These are phyloP conservation scores for Drosophila yakuba DNA, from an alignment of 1,140 invertebrate species.

Conservation along the genomic window DNA sequence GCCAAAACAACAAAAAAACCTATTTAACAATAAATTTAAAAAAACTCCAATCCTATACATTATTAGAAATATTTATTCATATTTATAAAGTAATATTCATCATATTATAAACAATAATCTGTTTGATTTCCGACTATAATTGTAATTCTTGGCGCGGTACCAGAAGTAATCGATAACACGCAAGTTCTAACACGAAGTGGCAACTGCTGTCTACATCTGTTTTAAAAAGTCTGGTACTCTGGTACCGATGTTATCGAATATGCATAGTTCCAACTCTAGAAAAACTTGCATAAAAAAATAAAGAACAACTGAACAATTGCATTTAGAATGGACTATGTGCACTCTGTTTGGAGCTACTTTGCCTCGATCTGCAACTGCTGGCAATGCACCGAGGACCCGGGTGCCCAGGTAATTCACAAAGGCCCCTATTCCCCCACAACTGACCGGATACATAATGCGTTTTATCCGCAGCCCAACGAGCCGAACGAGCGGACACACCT, in stretches of 20 bases:
- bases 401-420: slow-evolving; percentile 84
- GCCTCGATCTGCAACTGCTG: slow-evolving; percentile 75
- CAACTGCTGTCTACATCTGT: background rate
- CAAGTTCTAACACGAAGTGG: background rate
- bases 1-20: no score
- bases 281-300: slow-evolving; percentile 22
- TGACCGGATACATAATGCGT: background rate
- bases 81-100: no score
- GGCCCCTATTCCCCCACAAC: no score
- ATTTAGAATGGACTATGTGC: slow-evolving; percentile 73
- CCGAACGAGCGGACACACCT: slow-evolving; percentile 89
- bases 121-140: background rate
- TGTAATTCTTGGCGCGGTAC: background rate
- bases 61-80: no score
- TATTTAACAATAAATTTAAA: no score
- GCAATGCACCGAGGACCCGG: slow-evolving; percentile 85
- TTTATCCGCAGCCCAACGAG: slow-evolving; percentile 83
- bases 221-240: background rate
- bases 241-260: background rate
- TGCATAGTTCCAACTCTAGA: background rate
- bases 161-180: background rate
- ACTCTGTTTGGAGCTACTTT: slow-evolving; percentile 74
- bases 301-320: slow-evolving; percentile 17
- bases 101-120: no score
- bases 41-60: no score